Base-by-base conservation (phyloP, 2,113 vertebrate species). In the Oplegnathus fasciatus region DNA sequence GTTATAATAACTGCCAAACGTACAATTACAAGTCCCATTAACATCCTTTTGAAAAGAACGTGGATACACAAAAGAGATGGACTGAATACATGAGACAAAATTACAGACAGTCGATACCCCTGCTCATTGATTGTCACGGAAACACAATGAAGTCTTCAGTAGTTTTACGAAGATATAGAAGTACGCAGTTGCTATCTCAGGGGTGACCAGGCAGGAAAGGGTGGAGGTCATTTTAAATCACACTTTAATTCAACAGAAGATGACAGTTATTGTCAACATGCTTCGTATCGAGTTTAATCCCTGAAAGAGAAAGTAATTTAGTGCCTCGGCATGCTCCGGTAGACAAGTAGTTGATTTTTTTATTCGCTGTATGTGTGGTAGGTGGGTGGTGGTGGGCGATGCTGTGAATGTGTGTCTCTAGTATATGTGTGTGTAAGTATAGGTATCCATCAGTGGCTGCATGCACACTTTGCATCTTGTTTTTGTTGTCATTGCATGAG, bases 11-110 rank as follows among this genome's bases (percentile, higher is more conserved):
- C 85, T 48, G 75, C 64, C 70, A 85, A 88, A 93, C 75, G 18
- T 88, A 80, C 89, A 88, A 94, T 93, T 93, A 89, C 87, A 69
- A 88, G 87, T 82, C 74, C 82, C 64, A 87, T 92, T 90, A 87
- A 58, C 70, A 22, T 76, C 61, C 77, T 40, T 88, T 86, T 79
- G 84, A 91, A 82, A 79, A 42, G 84, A 82, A 66, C 7, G 5
- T 9, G 17, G 52, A 72, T 65, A 32, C 26, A 85, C 84, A 85
- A 84, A 88, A 75, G 84, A 89, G 76, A 82, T 11, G 80, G 32
- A 81, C 64, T 58, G 74, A 80, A 86, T 72, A 20, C 80, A 74
- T 8, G 60, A 79, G 83, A 42, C 32, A 2, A 88, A 82, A 91
- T 88, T 82, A 73, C 86, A 84, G 87, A 60, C 65, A 28, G 84